A percentile compares a stretch with the other conserved stretches of the same genome.
phyloP scores from a whole-genome alignment of 1,140 invertebrate species.

The Orius insidiosus region DNA sequence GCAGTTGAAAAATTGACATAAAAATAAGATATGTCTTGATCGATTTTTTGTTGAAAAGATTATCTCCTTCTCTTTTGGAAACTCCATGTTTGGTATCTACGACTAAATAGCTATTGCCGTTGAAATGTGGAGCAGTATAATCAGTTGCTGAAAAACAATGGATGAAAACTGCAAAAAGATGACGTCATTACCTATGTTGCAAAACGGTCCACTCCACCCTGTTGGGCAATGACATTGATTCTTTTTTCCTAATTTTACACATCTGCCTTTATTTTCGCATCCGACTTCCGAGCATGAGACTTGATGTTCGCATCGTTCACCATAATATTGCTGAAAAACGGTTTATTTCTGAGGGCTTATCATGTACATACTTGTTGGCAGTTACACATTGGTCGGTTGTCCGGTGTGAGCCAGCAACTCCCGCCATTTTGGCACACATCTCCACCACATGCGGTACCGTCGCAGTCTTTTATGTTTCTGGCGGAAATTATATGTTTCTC shows the following conservation, averaged over 20 bases:
- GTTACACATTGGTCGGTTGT: conserved; percentile 33
- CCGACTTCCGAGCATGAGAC: conserved; percentile 31
- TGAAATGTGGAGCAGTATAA: conserved; percentile 38
- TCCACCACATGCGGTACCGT: conserved; percentile 47
- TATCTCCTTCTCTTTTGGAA: conserved; percentile 13
- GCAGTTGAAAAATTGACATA: conserved; percentile 44
- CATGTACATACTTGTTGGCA: conserved; percentile 25
- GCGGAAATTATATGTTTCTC: conserved; percentile 30
- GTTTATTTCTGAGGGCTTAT: neutral
- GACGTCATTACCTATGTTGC: conserved; percentile 28
- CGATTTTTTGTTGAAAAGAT: neutral
- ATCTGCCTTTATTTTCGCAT: conserved; percentile 34
- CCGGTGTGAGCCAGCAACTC: conserved; percentile 38
- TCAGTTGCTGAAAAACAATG: neutral
- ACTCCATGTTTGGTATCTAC: conserved; percentile 26
- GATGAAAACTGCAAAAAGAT: neutral
- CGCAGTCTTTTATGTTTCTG: conserved; percentile 47
- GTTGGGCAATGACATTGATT: conserved; percentile 31
- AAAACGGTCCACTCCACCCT: conserved; percentile 35
- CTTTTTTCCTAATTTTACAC: conserved; percentile 24
- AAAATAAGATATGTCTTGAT: conserved; percentile 20
- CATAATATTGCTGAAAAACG: conserved; percentile 25
- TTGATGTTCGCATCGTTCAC: conserved; percentile 30
- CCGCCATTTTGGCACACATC: conserved; percentile 43
- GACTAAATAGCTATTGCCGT: conserved; percentile 38